Evolutionary conservation across 2,888 invertebrate species (phyloP).

Genomic region (Volucella inflata): DNA sequence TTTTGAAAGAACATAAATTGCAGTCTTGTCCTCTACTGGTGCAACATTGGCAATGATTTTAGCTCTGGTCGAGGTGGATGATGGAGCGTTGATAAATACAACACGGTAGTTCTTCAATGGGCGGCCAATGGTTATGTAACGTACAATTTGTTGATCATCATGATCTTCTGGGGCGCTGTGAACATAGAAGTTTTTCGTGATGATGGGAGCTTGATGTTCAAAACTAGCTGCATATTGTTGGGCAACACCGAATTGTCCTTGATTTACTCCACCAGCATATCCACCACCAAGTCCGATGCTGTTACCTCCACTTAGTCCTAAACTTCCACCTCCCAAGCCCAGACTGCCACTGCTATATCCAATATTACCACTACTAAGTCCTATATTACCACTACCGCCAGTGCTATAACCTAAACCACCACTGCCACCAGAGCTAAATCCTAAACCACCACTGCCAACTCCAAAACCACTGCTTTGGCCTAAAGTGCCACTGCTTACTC

Average conservation of each 20-base stretch:
- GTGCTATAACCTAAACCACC: background rate
- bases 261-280: slow-evolving; percentile 3
- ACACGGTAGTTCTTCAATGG: slow-evolving; percentile 82
- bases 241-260: background rate
- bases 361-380: background rate
- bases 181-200: slow-evolving; percentile 82
- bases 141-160: slow-evolving; percentile 81
- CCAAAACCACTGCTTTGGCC: background rate
- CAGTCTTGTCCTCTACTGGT: slow-evolving; percentile 82
- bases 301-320: background rate
- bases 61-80: slow-evolving; percentile 79
- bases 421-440: slow-evolving; percentile 18
- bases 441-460: slow-evolving; percentile 1
- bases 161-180: slow-evolving; percentile 82
- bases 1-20: slow-evolving; percentile 82
- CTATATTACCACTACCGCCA: slow-evolving; percentile 66
- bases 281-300: background rate
- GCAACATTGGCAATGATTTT: slow-evolving; percentile 81
- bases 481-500: background rate
- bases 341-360: background rate
- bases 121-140: slow-evolving; percentile 81
- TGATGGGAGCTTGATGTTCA: slow-evolving; percentile 76
- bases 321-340: slow-evolving; percentile 14
- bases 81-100: slow-evolving; percentile 82
- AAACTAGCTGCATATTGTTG: slow-evolving; percentile 47